phyloP scores from a whole-genome alignment of 2,113 vertebrate genomes.

The Actinemys pallida region DNA sequence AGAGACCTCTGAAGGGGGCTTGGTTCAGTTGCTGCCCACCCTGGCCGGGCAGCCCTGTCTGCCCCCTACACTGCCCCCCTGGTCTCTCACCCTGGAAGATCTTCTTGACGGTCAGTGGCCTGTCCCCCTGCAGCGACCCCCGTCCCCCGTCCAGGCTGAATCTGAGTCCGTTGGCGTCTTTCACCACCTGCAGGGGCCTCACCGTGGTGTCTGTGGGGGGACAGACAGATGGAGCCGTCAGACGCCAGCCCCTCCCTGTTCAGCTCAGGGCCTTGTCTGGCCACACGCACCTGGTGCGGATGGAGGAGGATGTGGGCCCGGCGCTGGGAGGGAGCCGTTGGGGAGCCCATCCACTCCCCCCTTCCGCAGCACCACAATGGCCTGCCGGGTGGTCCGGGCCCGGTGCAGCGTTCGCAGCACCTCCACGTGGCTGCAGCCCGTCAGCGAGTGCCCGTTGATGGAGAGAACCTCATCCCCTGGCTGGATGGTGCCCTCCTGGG shows the following conservation, averaged over 20 bases:
- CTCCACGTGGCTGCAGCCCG: slow-evolving; percentile 75
- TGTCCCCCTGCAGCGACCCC: slow-evolving; percentile 76
- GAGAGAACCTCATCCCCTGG: slow-evolving; percentile 81
- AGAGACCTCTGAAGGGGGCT: background rate
- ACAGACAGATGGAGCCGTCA: background rate
- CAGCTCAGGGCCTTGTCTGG: background rate
- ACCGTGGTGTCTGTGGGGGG: slow-evolving; percentile 48
- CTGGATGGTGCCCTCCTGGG: slow-evolving; percentile 78
- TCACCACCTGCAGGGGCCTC: slow-evolving; percentile 74
- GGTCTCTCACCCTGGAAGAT: slow-evolving; percentile 80
- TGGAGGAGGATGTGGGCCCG: background rate
- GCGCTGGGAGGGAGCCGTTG: background rate
- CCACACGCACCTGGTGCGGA: background rate
- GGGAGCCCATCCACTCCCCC: background rate
- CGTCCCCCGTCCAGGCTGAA: slow-evolving; percentile 84
- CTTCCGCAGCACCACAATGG: slow-evolving; percentile 81
- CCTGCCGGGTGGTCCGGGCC: slow-evolving; percentile 71
- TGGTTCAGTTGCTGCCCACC: too few relatives aligned
- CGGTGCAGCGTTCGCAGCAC: slow-evolving; percentile 76
- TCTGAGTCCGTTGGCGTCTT: slow-evolving; percentile 79
- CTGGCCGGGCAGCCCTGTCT: background rate
- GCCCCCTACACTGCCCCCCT: too few relatives aligned
- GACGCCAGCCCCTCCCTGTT: background rate
- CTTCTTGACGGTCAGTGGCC: slow-evolving; percentile 80
- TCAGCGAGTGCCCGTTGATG: slow-evolving; percentile 79